phyloP scores from a whole-genome alignment of 2,888 invertebrate species.

The Neelides folsomi region DNA sequence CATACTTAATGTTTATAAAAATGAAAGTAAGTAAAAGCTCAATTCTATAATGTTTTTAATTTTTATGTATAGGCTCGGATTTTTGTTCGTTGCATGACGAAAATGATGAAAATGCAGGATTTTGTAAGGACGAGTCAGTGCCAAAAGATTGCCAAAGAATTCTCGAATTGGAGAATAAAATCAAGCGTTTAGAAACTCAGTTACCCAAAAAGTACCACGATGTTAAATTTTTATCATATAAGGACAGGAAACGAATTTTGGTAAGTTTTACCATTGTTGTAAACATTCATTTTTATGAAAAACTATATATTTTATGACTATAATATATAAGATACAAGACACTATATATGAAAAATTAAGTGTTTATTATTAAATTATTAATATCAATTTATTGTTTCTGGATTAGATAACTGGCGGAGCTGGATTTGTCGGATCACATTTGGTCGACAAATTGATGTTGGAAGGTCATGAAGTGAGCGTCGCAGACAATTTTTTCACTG shows the following conservation, averaged over 20 bases:
- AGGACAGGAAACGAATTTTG: conserved; percentile 79
- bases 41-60: no score
- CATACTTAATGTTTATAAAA: no score
- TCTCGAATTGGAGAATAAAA: conserved; percentile 55
- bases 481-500: conserved; percentile 96
- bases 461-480: conserved; percentile 94
- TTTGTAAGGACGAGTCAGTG: neutral
- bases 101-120: neutral
- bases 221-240: conserved; percentile 82
- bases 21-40: no score
- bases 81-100: neutral
- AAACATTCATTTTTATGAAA: neutral
- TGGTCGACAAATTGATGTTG: conserved; percentile 88
- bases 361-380: no score
- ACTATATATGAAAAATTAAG: no score
- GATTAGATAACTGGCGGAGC: conserved; percentile 83
- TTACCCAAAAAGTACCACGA: conserved; percentile 74
- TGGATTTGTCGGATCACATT: conserved; percentile 97
- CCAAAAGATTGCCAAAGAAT: conserved; percentile 39
- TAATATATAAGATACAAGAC: neutral
- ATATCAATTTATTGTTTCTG: conserved; percentile 10
- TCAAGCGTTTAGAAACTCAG: conserved; percentile 55
- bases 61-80: neutral
- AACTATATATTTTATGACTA: neutral
- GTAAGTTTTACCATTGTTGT: conserved; percentile 41